Percentiles rank a stretch among this genome's conserved stretches.
These are phyloP conservation scores for Eilema caniola DNA, from an alignment of 2,888 invertebrate genomes.

Conservation along the genomic window DNA sequence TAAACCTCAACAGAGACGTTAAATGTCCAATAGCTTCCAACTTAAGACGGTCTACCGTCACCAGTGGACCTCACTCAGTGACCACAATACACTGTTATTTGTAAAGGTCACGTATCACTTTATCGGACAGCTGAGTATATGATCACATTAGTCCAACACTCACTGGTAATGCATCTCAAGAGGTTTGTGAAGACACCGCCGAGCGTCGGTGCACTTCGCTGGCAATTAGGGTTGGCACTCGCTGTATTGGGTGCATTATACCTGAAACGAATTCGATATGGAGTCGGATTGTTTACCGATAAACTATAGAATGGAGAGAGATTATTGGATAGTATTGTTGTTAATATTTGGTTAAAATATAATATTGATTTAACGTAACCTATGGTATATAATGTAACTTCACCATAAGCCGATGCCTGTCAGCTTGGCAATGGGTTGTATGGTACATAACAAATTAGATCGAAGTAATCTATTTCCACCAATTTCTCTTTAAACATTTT, in stretches of 20 bases:
- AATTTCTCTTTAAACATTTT: too few relatives aligned
- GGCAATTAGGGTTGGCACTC: conserved; percentile 20
- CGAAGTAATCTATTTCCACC: too few relatives aligned
- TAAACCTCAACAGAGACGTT: background rate
- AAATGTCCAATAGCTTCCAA: background rate
- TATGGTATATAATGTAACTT: too few relatives aligned
- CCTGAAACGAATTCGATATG: background rate
- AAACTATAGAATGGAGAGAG: too few relatives aligned
- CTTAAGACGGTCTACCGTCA: background rate
- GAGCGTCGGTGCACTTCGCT: conserved; percentile 9
- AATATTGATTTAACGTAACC: too few relatives aligned
- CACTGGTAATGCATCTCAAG: conserved; percentile 58
- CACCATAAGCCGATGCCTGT: too few relatives aligned
- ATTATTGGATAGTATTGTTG: too few relatives aligned
- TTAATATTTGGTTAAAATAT: too few relatives aligned
- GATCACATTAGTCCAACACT: conserved; percentile 60
- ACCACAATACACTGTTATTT: background rate
- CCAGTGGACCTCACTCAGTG: background rate
- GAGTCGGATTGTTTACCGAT: too few relatives aligned
- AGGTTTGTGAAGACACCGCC: conserved; percentile 41
- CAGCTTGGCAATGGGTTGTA: too few relatives aligned
- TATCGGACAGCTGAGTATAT: conserved; percentile 48
- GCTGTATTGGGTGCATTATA: background rate
- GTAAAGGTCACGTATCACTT: conserved; percentile 36
- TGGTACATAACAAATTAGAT: too few relatives aligned